phyloP scores from a whole-genome alignment of 1,140 invertebrate species.

The Eueides isabella region DNA sequence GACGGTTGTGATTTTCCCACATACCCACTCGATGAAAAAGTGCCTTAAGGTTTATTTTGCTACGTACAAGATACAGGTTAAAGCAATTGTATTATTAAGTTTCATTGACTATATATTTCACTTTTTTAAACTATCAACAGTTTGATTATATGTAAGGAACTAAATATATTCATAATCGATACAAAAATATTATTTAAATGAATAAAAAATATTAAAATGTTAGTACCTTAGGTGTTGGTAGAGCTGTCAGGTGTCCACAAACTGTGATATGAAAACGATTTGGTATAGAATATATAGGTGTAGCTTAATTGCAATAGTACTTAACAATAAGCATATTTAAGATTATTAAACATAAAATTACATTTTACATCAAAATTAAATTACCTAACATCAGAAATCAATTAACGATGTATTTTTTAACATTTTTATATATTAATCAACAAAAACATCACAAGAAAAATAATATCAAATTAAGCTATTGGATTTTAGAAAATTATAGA shows the following conservation, averaged over 20 bases:
- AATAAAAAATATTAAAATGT: neutral
- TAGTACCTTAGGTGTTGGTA: neutral
- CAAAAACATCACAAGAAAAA: neutral
- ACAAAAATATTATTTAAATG: no score
- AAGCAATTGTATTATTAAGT: no score
- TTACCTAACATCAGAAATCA: neutral
- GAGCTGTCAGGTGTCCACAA: neutral
- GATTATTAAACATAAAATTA: neutral
- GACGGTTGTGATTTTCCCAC: no score
- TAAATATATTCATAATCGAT: no score
- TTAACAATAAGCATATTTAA: neutral
- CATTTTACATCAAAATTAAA: neutral
- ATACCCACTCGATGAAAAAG: no score
- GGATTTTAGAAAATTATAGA: no score
- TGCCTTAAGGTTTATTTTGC: no score
- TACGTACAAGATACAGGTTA: no score
- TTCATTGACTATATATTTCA: no score
- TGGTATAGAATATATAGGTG: neutral
- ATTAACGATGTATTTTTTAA: neutral
- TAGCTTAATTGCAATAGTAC: neutral
- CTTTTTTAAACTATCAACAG: no score
- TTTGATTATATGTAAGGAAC: no score
- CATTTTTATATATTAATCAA: neutral
- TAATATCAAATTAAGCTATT: no score
- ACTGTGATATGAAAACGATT: neutral